phyloP scores from a whole-genome alignment of 2,797 vertebrate species.

The Micromesistius poutassou region DNA sequence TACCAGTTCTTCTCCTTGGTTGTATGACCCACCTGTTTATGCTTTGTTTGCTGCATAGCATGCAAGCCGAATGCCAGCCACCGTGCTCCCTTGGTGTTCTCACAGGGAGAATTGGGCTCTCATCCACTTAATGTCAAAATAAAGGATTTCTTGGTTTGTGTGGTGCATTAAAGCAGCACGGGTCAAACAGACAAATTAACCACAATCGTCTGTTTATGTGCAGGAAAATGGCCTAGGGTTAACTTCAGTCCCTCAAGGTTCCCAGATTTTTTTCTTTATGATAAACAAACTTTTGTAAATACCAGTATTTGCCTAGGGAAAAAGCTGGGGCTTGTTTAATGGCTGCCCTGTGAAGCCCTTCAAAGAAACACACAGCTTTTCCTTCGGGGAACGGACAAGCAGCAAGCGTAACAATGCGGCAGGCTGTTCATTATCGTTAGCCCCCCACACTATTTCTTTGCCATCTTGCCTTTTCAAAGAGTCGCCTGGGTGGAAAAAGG shows the following conservation, averaged over 20 bases:
- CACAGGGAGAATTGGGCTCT: no score
- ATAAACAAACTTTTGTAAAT: slow-evolving; percentile 25
- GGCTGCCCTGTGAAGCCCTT: slow-evolving; percentile 2
- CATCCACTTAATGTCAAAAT: not conserved
- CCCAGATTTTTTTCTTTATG: not conserved
- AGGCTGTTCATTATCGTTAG: not conserved
- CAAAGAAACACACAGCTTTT: slow-evolving; percentile 13
- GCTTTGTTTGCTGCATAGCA: no score
- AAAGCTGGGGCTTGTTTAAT: slow-evolving; percentile 16
- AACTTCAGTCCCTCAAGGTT: not conserved
- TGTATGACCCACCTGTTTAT: not conserved
- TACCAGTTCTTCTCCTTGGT: not conserved
- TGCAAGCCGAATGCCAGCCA: no score
- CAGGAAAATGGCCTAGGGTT: not conserved
- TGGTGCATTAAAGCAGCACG: not conserved
- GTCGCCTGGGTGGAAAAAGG: not conserved
- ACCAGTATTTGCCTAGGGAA: slow-evolving; percentile 28
- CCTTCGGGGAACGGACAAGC: slow-evolving; percentile 12
- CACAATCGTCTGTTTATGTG: not conserved
- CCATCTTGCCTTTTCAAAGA: slow-evolving; percentile 1
- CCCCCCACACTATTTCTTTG: not conserved
- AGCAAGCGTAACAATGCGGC: not conserved
- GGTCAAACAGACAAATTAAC: not conserved
- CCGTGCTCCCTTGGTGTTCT: no score
- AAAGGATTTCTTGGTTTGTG: not conserved